phyloP scores from a whole-genome alignment of 2,113 vertebrate genomes.

The Xerus inauris region DNA sequence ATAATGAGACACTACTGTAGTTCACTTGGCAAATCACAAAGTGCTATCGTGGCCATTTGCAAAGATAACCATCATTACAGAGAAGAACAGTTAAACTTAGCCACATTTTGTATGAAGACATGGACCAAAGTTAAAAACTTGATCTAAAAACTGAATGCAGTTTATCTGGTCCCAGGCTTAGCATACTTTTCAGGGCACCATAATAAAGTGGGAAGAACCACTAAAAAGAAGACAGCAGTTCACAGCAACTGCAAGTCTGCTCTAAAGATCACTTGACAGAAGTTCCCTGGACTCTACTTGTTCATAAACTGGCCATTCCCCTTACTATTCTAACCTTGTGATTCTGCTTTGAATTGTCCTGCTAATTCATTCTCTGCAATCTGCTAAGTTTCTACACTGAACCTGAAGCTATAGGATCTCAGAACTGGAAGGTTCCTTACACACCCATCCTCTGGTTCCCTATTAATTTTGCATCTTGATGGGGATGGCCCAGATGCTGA shows the following conservation, averaged over 20 bases:
- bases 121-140: background rate
- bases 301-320: background rate
- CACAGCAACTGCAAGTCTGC: too few species aligned
- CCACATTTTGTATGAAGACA: background rate
- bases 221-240: background rate
- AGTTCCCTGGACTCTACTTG: rapidly evolving
- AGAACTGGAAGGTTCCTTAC: background rate
- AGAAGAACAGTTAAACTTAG: background rate
- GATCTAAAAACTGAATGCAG: background rate
- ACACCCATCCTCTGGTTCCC: background rate
- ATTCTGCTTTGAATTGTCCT: background rate
- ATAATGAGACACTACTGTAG: background rate
- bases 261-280: background rate
- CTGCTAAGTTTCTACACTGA: background rate
- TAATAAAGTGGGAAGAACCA: background rate
- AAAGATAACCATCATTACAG: background rate
- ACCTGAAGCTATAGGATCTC: background rate
- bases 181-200: background rate
- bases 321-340: background rate
- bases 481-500: background rate
- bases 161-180: background rate
- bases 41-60: background rate
- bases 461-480: rapidly evolving
- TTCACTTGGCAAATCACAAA: background rate
- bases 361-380: background rate